Base-by-base conservation (phyloP, 2,113 vertebrate species). In the Gambusia holbrooki region DNA sequence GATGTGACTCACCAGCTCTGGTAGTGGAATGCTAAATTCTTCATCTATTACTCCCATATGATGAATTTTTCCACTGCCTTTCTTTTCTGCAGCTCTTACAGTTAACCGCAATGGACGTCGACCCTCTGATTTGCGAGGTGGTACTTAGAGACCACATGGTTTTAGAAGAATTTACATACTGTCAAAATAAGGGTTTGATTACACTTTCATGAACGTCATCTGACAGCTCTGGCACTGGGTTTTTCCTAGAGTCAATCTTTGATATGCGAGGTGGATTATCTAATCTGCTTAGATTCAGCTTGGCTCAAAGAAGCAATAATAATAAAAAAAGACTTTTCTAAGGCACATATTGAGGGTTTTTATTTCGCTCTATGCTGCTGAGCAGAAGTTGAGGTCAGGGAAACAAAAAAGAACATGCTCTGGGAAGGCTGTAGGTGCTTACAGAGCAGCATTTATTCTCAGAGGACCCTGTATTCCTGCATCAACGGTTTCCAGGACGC, bases 1-100 rank as follows among this genome's bases (percentile, higher is more conserved):
- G 91, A 92, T 87, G 86, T 93, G 93, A 93, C 82, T 93, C 92
- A 94, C 91, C 61, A 42, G 73, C 85, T 89, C 84, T 93, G 89
- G 92, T 91, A 90, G 78, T 79, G 60, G 71, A 85, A 71, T 73
- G 87, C 89, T 90, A 82, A 87, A 92, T 92, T 92, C 87, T 85
- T 89, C 84, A 76, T 83, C 79, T 87, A 78, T 90, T 88, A 88
- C 85, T 88, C 88, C 83, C 67, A 79, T 76, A 81, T 63, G 30
- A 54, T 81, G 87, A 87, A 74, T 85, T 80, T 85, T 79, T 84
- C 81, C 76, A 68, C 66, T 30, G 69, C 75, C 67, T 86, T 83
- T 67, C 61, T 62, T 77, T 69, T 73, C 51, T 68, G 10, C 35
- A 60, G 27, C 73, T 81, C 67, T 75, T 45, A 15, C 32, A 63